Evolutionary conservation across 2,797 vertebrate species (phyloP), one percentile per base, ranked within the genome.

Genomic region (Trematomus bernacchii): DNA sequence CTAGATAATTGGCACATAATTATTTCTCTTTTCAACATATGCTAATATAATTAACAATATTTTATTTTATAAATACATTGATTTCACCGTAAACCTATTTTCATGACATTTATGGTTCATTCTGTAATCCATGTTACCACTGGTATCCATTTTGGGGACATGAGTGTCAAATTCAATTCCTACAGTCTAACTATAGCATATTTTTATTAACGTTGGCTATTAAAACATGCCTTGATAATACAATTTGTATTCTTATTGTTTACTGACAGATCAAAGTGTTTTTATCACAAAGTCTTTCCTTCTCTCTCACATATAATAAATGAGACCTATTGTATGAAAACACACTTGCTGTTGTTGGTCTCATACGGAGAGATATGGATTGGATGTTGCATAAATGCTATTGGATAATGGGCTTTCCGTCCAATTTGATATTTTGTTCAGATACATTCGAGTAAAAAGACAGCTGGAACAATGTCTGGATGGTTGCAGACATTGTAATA

Each of bases 251-350:
- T 52, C 14, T 30, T 21, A 23, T 16, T 58, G 23, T 59, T 48
- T 48, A 53, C 62, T 42, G 15, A 48, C 19, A 30, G n/a, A 59
- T 37, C 33, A 37, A 37, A 37, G 11, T 54, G 3, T 33, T 18
- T 54, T 30, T 10, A 55, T 47, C 43, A 30, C 6, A 27, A 16
- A 37, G 27, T 3, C 42, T 23, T 55, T 30, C n/a, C 37, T 27
- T 21, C 61, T 40, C 30, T 33, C 42, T 33, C 30, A 65, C 52
- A 43, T 23, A 37, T 44, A 37, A 76, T 68, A 30, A 64, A 30
- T 75, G 27, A 27, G 3, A 33, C 14, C 10, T 46, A 21, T 59
- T 43, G 51, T 15, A 52, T 23, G 44, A 40, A 42, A 64, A 6
- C 42, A 54, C 33, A 47, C 27, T 42, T 6, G 54, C 54, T 55